Evolutionary conservation across 1,140 invertebrate species (phyloP).

Genomic region (Trichonephila clavata): DNA sequence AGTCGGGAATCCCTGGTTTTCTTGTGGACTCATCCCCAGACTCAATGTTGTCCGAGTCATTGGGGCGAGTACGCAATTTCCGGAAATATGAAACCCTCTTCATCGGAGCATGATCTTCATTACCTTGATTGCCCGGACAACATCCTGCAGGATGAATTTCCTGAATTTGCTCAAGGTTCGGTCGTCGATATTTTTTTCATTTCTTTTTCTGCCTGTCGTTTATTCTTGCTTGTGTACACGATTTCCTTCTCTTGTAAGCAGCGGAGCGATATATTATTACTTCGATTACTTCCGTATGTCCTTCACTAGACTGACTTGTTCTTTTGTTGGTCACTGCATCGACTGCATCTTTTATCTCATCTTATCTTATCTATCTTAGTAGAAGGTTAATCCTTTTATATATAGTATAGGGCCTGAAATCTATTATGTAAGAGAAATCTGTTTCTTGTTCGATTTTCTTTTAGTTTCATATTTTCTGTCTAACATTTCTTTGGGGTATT

Average conservation of each 20-base stretch:
- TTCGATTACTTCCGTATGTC: constrained; percentile 17
- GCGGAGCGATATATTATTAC: constrained; percentile 38
- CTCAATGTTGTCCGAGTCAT: constrained; percentile 37
- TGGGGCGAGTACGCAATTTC: constrained; percentile 67
- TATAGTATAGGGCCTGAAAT: no score
- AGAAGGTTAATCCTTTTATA: no score
- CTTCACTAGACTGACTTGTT: background rate
- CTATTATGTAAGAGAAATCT: no score
- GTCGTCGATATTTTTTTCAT: background rate
- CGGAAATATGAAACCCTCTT: constrained; percentile 72
- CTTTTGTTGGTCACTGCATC: background rate
- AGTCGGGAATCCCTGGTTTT: background rate
- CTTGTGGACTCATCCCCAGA: constrained; percentile 33
- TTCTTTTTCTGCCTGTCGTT: background rate
- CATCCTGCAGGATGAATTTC: constrained; percentile 38
- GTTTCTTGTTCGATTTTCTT: no score
- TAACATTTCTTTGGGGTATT: no score
- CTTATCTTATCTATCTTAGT: no score
- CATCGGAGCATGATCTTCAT: constrained; percentile 71
- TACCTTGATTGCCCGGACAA: constrained; percentile 64
- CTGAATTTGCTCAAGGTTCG: background rate
- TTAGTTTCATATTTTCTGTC: no score
- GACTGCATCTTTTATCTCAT: background rate
- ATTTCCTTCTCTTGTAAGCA: constrained; percentile 18
- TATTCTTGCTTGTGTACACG: constrained; percentile 33